Percentiles rank a stretch among this genome's conserved stretches.
phyloP scores from a whole-genome alignment of 2,888 invertebrate genomes.

The Arge pagana region DNA sequence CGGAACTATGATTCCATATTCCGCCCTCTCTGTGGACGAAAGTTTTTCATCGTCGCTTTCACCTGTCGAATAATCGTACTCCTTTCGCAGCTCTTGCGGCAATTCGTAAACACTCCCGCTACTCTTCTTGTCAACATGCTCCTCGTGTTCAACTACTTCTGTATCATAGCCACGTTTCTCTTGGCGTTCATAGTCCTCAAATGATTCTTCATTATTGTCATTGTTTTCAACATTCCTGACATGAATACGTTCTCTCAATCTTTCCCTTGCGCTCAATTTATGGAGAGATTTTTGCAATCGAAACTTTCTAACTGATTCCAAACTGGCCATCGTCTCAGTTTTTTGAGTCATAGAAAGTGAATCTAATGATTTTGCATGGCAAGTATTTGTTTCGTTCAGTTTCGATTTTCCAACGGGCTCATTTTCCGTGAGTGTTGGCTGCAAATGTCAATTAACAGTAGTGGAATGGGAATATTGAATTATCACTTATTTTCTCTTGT shows the following conservation, averaged over 20 bases:
- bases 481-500: not conserved
- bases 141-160: conserved; percentile 15
- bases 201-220: conserved; percentile 22
- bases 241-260: conserved; percentile 21
- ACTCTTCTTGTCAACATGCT: conserved; percentile 23
- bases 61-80: conserved; percentile 36
- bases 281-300: conserved; percentile 41
- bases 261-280: conserved; percentile 24
- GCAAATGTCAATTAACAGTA: not conserved
- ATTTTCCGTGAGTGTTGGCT: conserved; percentile 16
- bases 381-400: conserved; percentile 9
- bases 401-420: conserved; percentile 9
- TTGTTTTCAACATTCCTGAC: conserved; percentile 17
- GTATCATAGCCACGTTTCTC: conserved; percentile 27
- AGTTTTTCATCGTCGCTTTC: conserved; percentile 25
- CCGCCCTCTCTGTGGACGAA: conserved; percentile 23
- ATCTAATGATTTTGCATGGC: conserved; percentile 5
- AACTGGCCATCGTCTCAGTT: conserved; percentile 45
- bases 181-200: conserved; percentile 20
- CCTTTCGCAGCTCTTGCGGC: conserved; percentile 33
- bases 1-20: conserved; percentile 14
- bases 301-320: conserved; percentile 45
- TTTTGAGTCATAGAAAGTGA: conserved; percentile 17
- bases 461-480: not conserved
- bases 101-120: conserved; percentile 29